Base-by-base conservation (phyloP, 2,797 vertebrate species). In the Macropodus opercularis region DNA sequence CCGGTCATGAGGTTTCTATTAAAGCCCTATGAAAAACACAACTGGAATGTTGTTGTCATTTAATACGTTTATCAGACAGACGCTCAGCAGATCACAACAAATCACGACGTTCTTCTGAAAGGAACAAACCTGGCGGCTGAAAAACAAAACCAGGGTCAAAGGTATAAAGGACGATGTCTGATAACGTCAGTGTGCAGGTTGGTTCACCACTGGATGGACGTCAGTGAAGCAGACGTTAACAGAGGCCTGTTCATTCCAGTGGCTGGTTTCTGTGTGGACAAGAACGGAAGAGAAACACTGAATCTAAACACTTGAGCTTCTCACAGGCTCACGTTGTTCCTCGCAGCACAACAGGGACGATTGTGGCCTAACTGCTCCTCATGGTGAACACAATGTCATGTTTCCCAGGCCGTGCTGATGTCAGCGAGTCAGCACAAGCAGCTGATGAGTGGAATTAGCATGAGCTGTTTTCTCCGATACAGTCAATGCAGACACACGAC, bases 1-100 rank as follows among this genome's bases (percentile, higher is more conserved):
- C 26, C 69, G 36, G 66, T 78, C 77, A 85, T 43, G 51, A 57
- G 24, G 14, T 24, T 73, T 66, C 23, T 38, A 67, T 72, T 57
- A 70, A 46, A 52, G 60, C 38, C 41, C 52, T 35, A 49, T 49
- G 60, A 50, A 64, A 65, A 63, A 53, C 51, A 63, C 38, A 27
- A 48, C 22, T 56, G 34, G 74, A 75, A 80, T 77, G 71, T 63
- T 38, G 18, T 31, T 26, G 11, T 49, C 38, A 24, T 47, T 41
- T 66, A 63, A 71, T 54, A 53, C 22, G 54, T 72, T 63, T 61
- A 63, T 41, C 24, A 21, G 62, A 63, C 46, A 54, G 41, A 74
- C 42, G 42, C 47, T 57, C 60, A 35, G 44, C 63, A 65, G 17
- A 31, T 36, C 47, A 43, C 27, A 59, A 63, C 69, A 54, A 36